Percentiles rank a stretch among this genome's conserved stretches.
These are phyloP conservation scores for Drosophila sulfurigaster DNA, from an alignment of 1,140 invertebrate genomes.

Conservation along the genomic window DNA sequence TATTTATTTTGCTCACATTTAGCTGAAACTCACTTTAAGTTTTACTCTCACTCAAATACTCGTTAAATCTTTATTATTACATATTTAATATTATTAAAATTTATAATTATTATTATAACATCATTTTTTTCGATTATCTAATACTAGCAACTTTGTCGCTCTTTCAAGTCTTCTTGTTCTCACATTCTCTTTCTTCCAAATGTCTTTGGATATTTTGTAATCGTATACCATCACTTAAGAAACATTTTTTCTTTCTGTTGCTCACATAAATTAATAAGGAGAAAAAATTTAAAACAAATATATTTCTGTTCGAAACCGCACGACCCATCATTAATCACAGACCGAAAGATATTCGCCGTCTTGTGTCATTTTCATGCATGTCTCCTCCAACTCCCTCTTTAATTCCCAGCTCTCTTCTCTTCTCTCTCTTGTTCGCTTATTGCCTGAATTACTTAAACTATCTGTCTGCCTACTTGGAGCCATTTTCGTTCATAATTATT, in stretches of 20 bases:
- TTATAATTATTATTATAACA: too few species aligned
- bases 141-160: neutral
- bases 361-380: slow-evolving; percentile 65
- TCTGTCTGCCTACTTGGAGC: slow-evolving; percentile 29
- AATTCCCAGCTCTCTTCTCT: neutral
- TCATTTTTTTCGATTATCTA: too few species aligned
- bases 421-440: slow-evolving; percentile 2
- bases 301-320: slow-evolving; percentile 70
- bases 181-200: neutral
- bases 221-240: slow-evolving; percentile 17
- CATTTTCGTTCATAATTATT: slow-evolving; percentile 73
- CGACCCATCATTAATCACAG: slow-evolving; percentile 78
- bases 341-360: slow-evolving; percentile 65
- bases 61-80: too few species aligned
- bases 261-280: slow-evolving; percentile 72
- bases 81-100: too few species aligned
- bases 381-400: neutral
- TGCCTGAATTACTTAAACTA: slow-evolving; percentile 34
- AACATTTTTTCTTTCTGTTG: slow-evolving; percentile 21
- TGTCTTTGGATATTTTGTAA: slow-evolving; percentile 9
- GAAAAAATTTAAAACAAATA: slow-evolving; percentile 77
- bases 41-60: too few species aligned
- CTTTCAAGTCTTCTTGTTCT: neutral
- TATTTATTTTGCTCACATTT: too few species aligned
- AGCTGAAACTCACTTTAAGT: too few species aligned